Conservation (phyloP, 2,113 vertebrate species). For the Phalacrocorax aristotelis region DNA sequence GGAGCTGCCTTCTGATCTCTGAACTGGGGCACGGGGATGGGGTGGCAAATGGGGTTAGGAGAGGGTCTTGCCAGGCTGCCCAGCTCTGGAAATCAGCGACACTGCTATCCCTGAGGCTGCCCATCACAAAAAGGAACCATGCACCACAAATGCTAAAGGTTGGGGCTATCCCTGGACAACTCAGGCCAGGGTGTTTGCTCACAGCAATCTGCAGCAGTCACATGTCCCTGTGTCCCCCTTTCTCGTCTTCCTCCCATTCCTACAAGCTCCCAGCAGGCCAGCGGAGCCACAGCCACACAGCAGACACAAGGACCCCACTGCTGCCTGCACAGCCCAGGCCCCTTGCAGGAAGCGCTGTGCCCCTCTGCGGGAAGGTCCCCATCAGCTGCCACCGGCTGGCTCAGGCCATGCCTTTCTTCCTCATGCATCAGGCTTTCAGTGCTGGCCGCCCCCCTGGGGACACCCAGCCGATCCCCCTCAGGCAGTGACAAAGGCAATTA, state of each 20-base stretch:
- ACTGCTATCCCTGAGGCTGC: not conserved
- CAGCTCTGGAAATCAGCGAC: not conserved
- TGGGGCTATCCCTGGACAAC: not conserved
- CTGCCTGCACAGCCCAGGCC: accelerated
- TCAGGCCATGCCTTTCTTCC: not conserved
- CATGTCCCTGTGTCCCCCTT: not conserved
- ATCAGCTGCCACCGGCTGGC: not conserved
- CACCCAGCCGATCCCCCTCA: not conserved
- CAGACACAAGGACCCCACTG: not conserved
- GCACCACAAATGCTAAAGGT: not conserved
- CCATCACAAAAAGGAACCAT: accelerated
- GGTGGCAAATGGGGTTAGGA: not conserved
- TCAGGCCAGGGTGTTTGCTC: not conserved
- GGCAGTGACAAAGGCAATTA: conserved; percentile 37
- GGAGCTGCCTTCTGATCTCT: not conserved
- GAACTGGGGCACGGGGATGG: accelerated
- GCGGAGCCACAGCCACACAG: accelerated
- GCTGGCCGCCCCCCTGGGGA: not conserved
- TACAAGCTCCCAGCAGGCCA: not conserved
- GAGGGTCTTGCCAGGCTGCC: not conserved
- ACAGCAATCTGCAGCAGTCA: not conserved
- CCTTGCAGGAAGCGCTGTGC: accelerated
- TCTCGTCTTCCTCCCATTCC: not conserved
- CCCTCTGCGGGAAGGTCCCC: not conserved
- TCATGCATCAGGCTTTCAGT: not conserved